Evolutionary conservation across 2,797 vertebrate species (phyloP), one percentile per base, ranked within the genome.

Genomic region (Podarcis siculus): DNA sequence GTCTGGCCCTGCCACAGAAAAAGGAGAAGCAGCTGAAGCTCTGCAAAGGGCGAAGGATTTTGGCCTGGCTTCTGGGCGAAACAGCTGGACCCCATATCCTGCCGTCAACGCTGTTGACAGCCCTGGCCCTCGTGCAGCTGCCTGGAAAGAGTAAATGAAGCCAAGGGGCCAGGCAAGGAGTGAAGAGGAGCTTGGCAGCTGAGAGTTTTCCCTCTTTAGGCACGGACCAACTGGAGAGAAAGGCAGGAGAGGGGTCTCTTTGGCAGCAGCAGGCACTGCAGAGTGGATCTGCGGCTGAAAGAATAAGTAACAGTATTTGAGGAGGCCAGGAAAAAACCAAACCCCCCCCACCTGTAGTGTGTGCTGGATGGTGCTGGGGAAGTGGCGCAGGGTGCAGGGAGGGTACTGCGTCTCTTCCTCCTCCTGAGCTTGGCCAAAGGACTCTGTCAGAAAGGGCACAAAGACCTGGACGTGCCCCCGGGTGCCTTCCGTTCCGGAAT

Each of bases 301-400:
- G n/a, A 25, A 32, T 32, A 23, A 58, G 19, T 15, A 79, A 17
- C 45, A 79, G 27, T 30, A 32, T 35, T 17, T 23, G n/a, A 78
- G n/a, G 6, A 55, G n/a, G 49, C 49, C 3, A 55, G 49, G 32
- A 6, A 86, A 79, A 71, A 0, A 15, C 5, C 32, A 15, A 21
- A 9, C 23, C 75, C 75, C 64, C 27, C 35, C 81, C 89, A 98
- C 98, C 98, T 99, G 98, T 71, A 99, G 92, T 0, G 98, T 98
- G 94, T 99, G 98, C 94, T 98, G 97, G 9, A 97, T 98, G 79
- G 96, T 96, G 90, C 95, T 94, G 71, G 98, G 98, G 87, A 98
- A 98, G 96, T 97, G 92, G 89, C 97, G 97, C 66, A 98, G 90
- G 0, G 98, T 99, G 90, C 98, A 99, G 80, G 97, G 86, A 0